Conservation (phyloP, 2,113 vertebrate species). For the Scatophagus argus region DNA sequence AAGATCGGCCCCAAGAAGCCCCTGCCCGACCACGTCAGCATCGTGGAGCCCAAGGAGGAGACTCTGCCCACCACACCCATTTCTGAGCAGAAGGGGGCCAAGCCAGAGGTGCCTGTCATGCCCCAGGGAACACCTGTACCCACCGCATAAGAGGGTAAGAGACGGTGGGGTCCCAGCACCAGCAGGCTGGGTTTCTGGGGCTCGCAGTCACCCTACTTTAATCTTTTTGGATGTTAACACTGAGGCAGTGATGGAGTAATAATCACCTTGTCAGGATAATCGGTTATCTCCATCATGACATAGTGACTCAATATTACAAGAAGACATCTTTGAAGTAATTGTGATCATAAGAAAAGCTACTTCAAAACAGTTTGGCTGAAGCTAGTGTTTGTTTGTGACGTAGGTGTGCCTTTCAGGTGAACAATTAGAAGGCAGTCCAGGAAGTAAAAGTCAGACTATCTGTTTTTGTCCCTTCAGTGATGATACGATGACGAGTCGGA, state of each 20-base stretch:
- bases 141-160: slow-evolving; percentile 87
- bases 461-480: slow-evolving; percentile 84
- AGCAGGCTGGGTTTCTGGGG: not conserved
- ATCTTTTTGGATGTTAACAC: too few species aligned
- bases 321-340: too few species aligned
- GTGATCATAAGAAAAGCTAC: too few species aligned
- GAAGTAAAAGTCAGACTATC: too few species aligned
- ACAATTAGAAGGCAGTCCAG: too few species aligned
- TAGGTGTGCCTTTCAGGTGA: too few species aligned
- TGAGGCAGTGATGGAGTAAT: too few species aligned
- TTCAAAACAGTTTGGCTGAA: not conserved
- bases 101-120: slow-evolving; percentile 95
- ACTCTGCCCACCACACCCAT: slow-evolving; percentile 94
- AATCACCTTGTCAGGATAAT: too few species aligned
- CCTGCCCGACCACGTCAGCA: slow-evolving; percentile 97
- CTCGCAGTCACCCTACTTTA: too few species aligned
- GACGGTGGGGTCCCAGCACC: too few species aligned
- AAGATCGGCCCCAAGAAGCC: slow-evolving; percentile 99
- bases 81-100: slow-evolving; percentile 98
- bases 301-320: not conserved
- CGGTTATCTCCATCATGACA: too few species aligned
- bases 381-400: too few species aligned
- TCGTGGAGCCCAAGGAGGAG: slow-evolving; percentile 99
- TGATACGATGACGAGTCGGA: slow-evolving; percentile 90
- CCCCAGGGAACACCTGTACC: slow-evolving; percentile 92